Conservation (phyloP, 2,888 invertebrate genomes). For the Habrosyne pyritoides region DNA sequence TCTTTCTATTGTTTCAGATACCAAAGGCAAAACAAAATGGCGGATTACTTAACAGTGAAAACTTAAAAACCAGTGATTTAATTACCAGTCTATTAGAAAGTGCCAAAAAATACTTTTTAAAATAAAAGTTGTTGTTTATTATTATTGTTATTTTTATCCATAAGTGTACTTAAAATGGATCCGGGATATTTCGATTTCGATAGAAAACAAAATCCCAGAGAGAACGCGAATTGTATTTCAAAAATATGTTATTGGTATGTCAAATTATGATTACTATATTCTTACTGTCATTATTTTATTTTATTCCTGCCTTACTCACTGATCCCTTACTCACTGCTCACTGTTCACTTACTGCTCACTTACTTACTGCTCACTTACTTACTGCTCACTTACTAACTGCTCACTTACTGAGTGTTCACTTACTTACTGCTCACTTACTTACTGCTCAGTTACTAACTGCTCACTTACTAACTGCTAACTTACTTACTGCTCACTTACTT, state of each 20-base stretch:
- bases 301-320: no score
- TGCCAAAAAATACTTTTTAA: conserved; percentile 7
- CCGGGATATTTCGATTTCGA: conserved; percentile 78
- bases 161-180: conserved; percentile 62
- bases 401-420: no score
- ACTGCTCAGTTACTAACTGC: no score
- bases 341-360: no score
- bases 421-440: no score
- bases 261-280: no score
- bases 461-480: no score
- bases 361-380: no score
- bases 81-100: conserved; percentile 9
- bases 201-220: conserved; percentile 85
- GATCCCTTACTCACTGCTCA: no score
- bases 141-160: background rate
- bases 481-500: no score
- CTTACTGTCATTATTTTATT: no score
- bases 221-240: conserved; percentile 85
- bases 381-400: no score
- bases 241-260: conserved; percentile 87
- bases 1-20: conserved; percentile 2
- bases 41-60: conserved; percentile 2
- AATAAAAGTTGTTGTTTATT: background rate
- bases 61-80: conserved; percentile 10
- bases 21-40: conserved; percentile 1